These are phyloP conservation scores for Sciaenops ocellatus DNA, from an alignment of 2,797 vertebrate genomes.

Conservation along the genomic window DNA sequence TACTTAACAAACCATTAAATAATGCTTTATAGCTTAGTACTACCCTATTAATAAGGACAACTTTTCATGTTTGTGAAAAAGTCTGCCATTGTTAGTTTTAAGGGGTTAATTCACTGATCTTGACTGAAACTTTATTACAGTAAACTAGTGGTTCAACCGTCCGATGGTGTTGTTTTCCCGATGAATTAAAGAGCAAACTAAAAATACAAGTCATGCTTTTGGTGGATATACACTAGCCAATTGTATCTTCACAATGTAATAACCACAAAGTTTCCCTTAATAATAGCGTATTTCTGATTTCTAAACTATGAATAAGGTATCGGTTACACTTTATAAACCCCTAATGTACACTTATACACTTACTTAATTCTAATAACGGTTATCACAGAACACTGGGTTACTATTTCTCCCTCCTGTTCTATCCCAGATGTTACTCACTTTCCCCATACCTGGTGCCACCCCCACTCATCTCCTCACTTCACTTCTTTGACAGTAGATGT, in stretches of 20 bases:
- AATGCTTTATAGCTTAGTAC: not conserved
- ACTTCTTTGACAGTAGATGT: slow-evolving; percentile 82
- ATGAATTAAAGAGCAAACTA: not conserved
- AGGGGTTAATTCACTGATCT: not conserved
- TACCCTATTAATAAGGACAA: not conserved
- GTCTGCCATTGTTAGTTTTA: not conserved
- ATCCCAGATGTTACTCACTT: slow-evolving; percentile 61
- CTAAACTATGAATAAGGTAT: not conserved
- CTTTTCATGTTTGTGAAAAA: not conserved
- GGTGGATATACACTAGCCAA: not conserved
- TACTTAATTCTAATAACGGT: not conserved
- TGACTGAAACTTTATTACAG: not conserved
- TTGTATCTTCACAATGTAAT: not conserved
- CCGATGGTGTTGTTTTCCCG: not conserved
- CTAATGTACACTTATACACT: too few relatives aligned
- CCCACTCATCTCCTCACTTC: slow-evolving; percentile 64
- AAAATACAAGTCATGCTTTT: not conserved
- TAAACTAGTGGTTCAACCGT: not conserved
- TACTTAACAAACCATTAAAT: not conserved
- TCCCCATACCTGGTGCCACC: slow-evolving; percentile 54
- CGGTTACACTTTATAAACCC: not conserved
- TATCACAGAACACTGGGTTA: slow-evolving; percentile 38
- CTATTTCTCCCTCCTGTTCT: slow-evolving; percentile 33
- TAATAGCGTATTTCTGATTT: not conserved
- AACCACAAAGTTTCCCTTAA: not conserved